These are phyloP conservation scores for Manduca sexta DNA, from an alignment of 1,140 invertebrate species.

Conservation along the genomic window DNA sequence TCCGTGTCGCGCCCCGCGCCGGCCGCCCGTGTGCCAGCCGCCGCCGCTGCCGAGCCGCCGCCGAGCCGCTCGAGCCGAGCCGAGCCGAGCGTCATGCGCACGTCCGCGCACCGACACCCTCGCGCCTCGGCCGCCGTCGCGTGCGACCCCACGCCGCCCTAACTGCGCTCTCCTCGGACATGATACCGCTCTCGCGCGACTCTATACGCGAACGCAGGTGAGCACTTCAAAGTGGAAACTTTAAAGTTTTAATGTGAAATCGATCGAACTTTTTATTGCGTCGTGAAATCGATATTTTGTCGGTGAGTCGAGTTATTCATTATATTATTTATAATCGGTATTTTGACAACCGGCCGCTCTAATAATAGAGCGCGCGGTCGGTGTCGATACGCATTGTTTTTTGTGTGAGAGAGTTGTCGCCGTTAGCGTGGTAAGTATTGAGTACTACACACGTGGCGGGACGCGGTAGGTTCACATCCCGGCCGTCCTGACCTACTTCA, in stretches of 20 bases:
- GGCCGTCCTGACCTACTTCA: too few relatives aligned
- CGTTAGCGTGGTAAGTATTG: too few relatives aligned
- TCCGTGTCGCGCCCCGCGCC: constrained; percentile 18
- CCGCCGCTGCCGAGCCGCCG: too few relatives aligned
- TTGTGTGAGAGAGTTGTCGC: too few relatives aligned
- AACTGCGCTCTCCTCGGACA: constrained; percentile 13
- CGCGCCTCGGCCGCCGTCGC: constrained; percentile 11
- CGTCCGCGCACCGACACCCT: too few relatives aligned
- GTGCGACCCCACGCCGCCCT: constrained; percentile 10
- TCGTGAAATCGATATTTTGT: constrained; percentile 31
- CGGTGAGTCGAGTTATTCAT: constrained; percentile 23
- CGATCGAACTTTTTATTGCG: constrained; percentile 28
- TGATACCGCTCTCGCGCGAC: constrained; percentile 16
- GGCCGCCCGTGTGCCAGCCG: constrained; percentile 14
- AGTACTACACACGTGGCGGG: too few relatives aligned
- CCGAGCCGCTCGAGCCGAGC: constrained; percentile 6
- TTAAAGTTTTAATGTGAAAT: constrained; percentile 33
- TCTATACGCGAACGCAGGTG: constrained; percentile 26
- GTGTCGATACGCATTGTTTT: too few relatives aligned
- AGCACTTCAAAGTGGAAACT: constrained; percentile 26
- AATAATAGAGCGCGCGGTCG: constrained; percentile 23
- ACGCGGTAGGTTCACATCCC: too few relatives aligned
- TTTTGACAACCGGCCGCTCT: constrained; percentile 21
- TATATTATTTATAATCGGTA: constrained; percentile 28
- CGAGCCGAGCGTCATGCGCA: constrained; percentile 16